These are phyloP conservation scores for Potorous gilbertii DNA, from an alignment of 2,797 vertebrate genomes.

Conservation along the genomic window DNA sequence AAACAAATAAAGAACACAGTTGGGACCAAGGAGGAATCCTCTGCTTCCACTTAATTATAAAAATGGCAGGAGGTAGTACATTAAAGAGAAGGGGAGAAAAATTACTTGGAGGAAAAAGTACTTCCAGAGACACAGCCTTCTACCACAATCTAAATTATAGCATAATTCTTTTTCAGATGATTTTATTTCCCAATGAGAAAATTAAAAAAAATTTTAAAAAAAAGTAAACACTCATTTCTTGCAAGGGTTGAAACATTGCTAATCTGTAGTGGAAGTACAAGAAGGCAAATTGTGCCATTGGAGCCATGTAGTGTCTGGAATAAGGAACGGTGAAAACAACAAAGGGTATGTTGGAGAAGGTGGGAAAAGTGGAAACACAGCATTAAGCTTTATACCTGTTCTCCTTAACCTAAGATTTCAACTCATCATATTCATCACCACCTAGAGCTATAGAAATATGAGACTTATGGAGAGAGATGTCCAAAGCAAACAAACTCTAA, in stretches of 20 bases:
- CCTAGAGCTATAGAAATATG: not conserved
- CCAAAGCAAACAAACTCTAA: not conserved
- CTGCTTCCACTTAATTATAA: not conserved
- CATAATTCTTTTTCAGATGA: not conserved
- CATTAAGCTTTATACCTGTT: conserved; percentile 1
- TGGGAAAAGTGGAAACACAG: conserved; percentile 15
- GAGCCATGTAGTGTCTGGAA: conserved; percentile 66
- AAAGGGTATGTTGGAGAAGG: not conserved
- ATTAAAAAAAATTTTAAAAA: not conserved
- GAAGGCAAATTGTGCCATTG: conserved; percentile 46
- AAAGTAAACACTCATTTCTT: not conserved
- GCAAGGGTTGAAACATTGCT: conserved; percentile 48
- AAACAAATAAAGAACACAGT: not conserved
- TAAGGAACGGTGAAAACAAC: conserved; percentile 37
- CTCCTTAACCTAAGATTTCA: conserved; percentile 26
- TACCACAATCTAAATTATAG: rapidly evolving
- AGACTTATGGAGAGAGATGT: conserved; percentile 11
- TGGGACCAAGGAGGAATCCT: not conserved
- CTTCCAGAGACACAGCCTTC: rapidly evolving
- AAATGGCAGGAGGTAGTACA: not conserved
- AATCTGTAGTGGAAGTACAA: conserved; percentile 6
- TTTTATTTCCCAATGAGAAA: not conserved
- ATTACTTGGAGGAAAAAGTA: not conserved
- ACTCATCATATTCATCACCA: not conserved
- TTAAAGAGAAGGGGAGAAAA: not conserved